Percentiles rank a stretch among this genome's conserved stretches.
These are phyloP conservation scores for Aleiodes alternator DNA, from an alignment of 2,888 invertebrate genomes.

Conservation along the genomic window DNA sequence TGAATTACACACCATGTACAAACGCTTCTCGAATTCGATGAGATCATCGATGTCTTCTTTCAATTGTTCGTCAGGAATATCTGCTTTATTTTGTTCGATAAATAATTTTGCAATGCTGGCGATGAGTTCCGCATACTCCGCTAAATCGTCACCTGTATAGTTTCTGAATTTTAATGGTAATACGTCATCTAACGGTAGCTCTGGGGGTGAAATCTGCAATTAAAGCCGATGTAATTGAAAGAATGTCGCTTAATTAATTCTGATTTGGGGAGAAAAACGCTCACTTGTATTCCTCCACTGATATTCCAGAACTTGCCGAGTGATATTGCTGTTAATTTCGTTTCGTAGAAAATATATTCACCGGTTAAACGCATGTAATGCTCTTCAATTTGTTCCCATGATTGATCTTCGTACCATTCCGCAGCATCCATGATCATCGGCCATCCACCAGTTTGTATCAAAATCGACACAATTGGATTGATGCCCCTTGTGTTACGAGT, in stretches of 20 bases:
- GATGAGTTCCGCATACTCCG: constrained; percentile 51
- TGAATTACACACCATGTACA: constrained; percentile 48
- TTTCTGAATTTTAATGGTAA: constrained; percentile 42
- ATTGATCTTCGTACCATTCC: constrained; percentile 60
- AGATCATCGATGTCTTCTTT: constrained; percentile 56
- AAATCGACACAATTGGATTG: constrained; percentile 52
- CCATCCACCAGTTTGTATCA: too few species aligned
- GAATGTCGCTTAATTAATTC: too few species aligned
- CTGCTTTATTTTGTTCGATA: constrained; percentile 51
- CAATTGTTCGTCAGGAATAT: constrained; percentile 53
- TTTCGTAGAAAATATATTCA: constrained; percentile 40
- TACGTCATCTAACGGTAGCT: constrained; percentile 35
- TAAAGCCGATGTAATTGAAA: too few species aligned
- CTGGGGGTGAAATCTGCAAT: too few species aligned
- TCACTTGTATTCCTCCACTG: too few species aligned
- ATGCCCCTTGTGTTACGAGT: constrained; percentile 51
- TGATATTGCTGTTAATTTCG: background rate
- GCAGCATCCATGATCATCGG: constrained; percentile 57
- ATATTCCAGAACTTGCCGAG: too few species aligned
- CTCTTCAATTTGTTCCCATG: constrained; percentile 61
- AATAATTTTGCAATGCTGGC: constrained; percentile 50
- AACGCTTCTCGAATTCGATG: constrained; percentile 56
- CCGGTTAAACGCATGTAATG: constrained; percentile 56
- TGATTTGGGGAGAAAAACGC: too few species aligned
- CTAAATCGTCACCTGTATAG: constrained; percentile 48